Evolutionary conservation across 2,113 vertebrate species (phyloP), one percentile per base, ranked within the genome.

Genomic region (Canis aureus): DNA sequence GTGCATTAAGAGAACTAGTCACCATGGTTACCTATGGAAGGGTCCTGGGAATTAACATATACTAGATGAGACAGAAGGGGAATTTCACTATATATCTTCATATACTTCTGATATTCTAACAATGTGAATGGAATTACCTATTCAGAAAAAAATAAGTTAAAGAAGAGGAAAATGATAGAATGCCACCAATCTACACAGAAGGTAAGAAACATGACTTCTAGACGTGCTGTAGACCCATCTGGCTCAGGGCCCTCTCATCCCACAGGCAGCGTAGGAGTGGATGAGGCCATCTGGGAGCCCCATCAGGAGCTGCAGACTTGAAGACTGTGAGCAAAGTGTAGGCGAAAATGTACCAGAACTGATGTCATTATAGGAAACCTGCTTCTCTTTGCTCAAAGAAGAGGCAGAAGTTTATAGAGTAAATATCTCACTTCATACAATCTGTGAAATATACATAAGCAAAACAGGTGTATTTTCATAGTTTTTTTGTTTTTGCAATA

Each of bases 311-410:
- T 27, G 79, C 43, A 12, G 96, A 51, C 60, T 66, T 16, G 35
- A 96, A 97, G 96, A 5, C 87, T 95, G 4, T 35, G 57, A 89
- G 83, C 19, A 19, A n/a, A 11, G 94, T 32, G 81, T 76, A 91
- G 78, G 92, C n/a, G 55, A 25, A 80, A 12, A 66, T 91, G 23
- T 11, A 55, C 35, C 55, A 53, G 79, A 2, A 2, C 38, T 19
- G 62, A 92, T 16, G 88, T 13, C 86, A 16, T 32, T 15, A 49
- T 11, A 43, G 60, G 66, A 76, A 64, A 57, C 13, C 81, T 79
- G 62, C 19, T 85, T 85, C 22, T 67, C 89, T 84, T 59, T 11
- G 23, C 86, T 93, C 67, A 55, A 60, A 76, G 62, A 73, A 87
- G 62, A 53, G 64, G 74, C 79, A 59, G 71, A 69, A 13, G 43